Evolutionary conservation across 1,140 invertebrate genomes (phyloP), one percentile per base, ranked within the genome.

Genomic region (Trachymyrmex cornetzi): DNA sequence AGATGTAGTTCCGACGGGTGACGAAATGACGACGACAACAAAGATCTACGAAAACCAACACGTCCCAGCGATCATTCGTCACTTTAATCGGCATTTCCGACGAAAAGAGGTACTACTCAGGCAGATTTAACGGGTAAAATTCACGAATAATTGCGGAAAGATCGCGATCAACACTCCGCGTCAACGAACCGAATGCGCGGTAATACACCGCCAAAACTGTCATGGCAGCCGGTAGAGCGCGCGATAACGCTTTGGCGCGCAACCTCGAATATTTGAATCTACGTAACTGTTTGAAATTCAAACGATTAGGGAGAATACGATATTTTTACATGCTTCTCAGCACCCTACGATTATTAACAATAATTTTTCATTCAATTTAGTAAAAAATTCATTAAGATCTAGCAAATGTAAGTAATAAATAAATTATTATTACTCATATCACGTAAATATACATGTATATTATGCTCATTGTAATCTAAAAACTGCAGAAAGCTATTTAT

Each of bases 381-480:
- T 66, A 66, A 38, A 44, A 66, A 38, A 30, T n/a, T 59, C 24
- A 63, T 59, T 48, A 61, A 61, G 2, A 14, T 61, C 3, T 30
- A n/a, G 6, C 16, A 74, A 48, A 14, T 38, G 0, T 27, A 53
- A 63, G 27, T 5, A 6, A 53, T 64, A 50, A 38, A 50, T 48
- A 22, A 27, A 22, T 38, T 53, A 53, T 64, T 64, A 77, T 81
- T 3, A 80, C 38, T 77, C 48, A 50, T 85, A 74, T 82, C 44
- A 90, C 67, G 50, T 81, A 87, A 85, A 86, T 34, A 38, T 38
- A 38, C 0, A 38, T 38, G 1, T 75, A 50, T 44, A 11, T 59
- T 74, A 87, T 64, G 75, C 44, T 63, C 66, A 63, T 30, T 57
- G 61, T 82, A 55, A 34, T 67, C 57, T 34, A 66, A 86, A 74